These are phyloP conservation scores for Limosa lapponica DNA, from an alignment of 2,797 vertebrate genomes.

Conservation along the genomic window DNA sequence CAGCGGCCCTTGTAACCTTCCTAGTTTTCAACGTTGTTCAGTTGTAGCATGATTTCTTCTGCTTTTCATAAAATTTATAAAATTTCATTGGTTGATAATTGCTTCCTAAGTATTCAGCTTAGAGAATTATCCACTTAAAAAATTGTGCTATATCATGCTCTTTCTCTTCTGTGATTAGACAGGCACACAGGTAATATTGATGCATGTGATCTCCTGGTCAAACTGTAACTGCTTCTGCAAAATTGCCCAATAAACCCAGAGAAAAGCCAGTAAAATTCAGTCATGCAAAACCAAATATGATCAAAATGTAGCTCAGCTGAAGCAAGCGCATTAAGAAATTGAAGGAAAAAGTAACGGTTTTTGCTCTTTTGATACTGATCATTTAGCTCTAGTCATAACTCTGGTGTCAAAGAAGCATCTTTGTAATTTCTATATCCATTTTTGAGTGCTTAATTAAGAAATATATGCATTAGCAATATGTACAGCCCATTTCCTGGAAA, in stretches of 20 bases:
- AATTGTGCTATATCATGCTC: background rate
- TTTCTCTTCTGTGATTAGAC: background rate
- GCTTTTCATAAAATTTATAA: background rate
- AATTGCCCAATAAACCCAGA: background rate
- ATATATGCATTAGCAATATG: background rate
- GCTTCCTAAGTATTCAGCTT: background rate
- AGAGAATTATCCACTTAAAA: background rate
- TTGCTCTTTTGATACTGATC: background rate
- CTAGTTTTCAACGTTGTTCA: background rate
- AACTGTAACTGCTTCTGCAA: background rate
- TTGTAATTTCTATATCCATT: background rate
- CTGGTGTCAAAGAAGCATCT: background rate
- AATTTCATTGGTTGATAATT: background rate
- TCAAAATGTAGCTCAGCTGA: background rate
- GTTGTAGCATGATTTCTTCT: background rate
- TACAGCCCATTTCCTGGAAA: slow-evolving; percentile 3
- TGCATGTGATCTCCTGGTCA: background rate
- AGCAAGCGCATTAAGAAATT: background rate
- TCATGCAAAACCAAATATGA: background rate
- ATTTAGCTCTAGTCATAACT: background rate
- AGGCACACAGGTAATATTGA: background rate
- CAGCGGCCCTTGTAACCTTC: background rate
- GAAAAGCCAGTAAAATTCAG: background rate
- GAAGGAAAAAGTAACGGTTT: background rate
- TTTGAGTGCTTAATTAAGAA: background rate